These are phyloP conservation scores for Lepus americanus DNA, from an alignment of 2,113 vertebrate genomes.

Conservation along the genomic window DNA sequence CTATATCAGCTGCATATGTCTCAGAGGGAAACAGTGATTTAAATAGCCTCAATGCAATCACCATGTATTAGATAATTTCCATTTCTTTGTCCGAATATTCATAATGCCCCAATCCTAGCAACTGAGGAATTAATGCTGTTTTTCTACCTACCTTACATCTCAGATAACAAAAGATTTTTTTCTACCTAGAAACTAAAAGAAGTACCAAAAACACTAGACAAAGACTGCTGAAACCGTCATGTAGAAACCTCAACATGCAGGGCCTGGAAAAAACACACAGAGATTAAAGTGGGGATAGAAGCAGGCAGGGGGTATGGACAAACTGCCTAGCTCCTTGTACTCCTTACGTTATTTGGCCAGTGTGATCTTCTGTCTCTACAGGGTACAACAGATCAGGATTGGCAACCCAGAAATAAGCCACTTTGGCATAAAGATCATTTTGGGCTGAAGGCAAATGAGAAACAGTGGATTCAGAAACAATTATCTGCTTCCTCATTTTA, in stretches of 20 bases:
- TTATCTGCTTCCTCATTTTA: neutral
- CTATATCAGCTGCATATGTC: constrained; percentile 51
- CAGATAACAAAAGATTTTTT: constrained; percentile 1
- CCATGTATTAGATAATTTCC: constrained; percentile 19
- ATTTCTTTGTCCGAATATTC: constrained; percentile 57
- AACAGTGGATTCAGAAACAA: neutral
- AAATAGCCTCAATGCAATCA: constrained; percentile 60
- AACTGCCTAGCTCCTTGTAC: neutral
- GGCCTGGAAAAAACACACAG: neutral
- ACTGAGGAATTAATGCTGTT: neutral
- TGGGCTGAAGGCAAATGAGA: neutral
- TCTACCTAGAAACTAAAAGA: constrained; percentile 16
- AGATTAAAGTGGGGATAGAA: neutral
- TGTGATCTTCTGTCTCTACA: neutral
- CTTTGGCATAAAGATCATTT: constrained; percentile 21
- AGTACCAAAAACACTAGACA: neutral
- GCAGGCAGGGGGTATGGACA: neutral
- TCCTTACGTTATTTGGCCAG: neutral
- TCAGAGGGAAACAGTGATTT: constrained; percentile 54
- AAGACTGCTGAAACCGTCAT: neutral
- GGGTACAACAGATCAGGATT: neutral
- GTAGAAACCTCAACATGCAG: neutral
- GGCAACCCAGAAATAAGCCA: neutral
- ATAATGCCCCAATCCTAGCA: constrained; percentile 32
- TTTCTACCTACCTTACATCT: neutral